Evolutionary conservation across 2,797 vertebrate species (phyloP), one percentile per base, ranked within the genome.

Genomic region (Anas bahamensis): DNA sequence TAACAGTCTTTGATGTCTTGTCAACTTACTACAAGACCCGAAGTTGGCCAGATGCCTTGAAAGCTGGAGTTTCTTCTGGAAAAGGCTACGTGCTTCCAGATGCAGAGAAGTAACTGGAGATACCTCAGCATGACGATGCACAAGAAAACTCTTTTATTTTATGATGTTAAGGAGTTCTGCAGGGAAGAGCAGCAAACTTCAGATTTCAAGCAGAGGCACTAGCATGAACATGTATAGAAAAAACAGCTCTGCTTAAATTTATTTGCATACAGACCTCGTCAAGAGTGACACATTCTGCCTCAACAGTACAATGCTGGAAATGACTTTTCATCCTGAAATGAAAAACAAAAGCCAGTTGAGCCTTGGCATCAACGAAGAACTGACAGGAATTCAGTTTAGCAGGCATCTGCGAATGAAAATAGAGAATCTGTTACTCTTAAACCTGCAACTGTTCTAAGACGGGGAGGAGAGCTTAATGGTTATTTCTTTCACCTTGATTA

Each of bases 1-100:
- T 48, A 28, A n/a, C 96, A 99, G 99, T 99, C 60, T 99, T 99
- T 71, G 99, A 99, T 92, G 97, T 99, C 95, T 94, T 99, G 64
- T 91, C 97, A 84, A 97, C 97, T 4, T 99, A 98, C 93, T 97
- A 95, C 10, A 97, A 98, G 66, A 99, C 98, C 0, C 97, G 87
- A 68, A 99, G 98, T 94, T 99, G 99, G 99, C 97, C 97, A 6
- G 96, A 97, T 88, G 98, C 99, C 5, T 84, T 99, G 94, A 98
- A 96, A 92, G 90, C 94, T 14, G 98, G 99, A 52, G 98, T 99
- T 86, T 98, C 99, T 28, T 81, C 46, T 53, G 98, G 98, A 84
- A 99, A 99, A 94, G 99, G 99, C 86, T 99, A 98, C 3, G 29
- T 98, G 71, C 93, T 98, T 13, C 95, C 22, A 7, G 92, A 95